Percentiles rank a stretch among this genome's conserved stretches.
Evolutionary conservation across 2,797 vertebrate species (phyloP).

Genomic region (Epinephelus coioides): DNA sequence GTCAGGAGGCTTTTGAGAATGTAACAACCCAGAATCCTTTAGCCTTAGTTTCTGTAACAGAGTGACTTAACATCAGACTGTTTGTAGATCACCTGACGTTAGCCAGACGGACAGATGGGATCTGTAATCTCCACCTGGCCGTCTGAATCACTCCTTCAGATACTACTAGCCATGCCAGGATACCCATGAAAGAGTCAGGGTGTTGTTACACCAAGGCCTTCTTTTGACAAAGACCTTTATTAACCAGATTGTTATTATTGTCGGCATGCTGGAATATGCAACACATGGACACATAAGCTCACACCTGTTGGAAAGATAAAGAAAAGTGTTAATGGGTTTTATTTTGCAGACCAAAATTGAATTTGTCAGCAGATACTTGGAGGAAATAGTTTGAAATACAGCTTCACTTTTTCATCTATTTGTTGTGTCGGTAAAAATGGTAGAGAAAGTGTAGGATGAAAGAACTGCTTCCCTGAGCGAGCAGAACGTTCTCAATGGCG

Average conservation of each 20-base stretch:
- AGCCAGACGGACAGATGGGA: constrained; percentile 39
- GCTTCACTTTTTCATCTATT: constrained; percentile 52
- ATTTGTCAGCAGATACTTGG: constrained; percentile 33
- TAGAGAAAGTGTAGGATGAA: constrained; percentile 56
- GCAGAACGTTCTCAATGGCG: constrained; percentile 50
- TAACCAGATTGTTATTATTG: constrained; percentile 23
- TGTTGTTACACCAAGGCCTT: background rate
- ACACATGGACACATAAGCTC: background rate
- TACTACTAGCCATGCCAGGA: constrained; percentile 44
- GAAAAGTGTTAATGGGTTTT: constrained; percentile 21
- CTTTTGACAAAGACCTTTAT: constrained; percentile 5
- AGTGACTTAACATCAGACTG: background rate
- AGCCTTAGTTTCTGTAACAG: background rate
- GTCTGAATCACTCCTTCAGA: constrained; percentile 46
- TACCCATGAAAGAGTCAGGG: constrained; percentile 30
- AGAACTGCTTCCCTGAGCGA: constrained; percentile 66
- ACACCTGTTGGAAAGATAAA: constrained; percentile 6
- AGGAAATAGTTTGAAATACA: constrained; percentile 33
- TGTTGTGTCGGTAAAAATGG: constrained; percentile 52
- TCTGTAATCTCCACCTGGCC: constrained; percentile 46
- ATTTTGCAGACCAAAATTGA: constrained; percentile 47
- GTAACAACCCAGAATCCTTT: background rate
- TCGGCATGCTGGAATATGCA: constrained; percentile 28
- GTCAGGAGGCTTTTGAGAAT: constrained; percentile 20
- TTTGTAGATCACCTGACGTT: constrained; percentile 25